Evolutionary conservation across 2,113 vertebrate genomes (phyloP).

Genomic region (Brachypteracias leptosomus): DNA sequence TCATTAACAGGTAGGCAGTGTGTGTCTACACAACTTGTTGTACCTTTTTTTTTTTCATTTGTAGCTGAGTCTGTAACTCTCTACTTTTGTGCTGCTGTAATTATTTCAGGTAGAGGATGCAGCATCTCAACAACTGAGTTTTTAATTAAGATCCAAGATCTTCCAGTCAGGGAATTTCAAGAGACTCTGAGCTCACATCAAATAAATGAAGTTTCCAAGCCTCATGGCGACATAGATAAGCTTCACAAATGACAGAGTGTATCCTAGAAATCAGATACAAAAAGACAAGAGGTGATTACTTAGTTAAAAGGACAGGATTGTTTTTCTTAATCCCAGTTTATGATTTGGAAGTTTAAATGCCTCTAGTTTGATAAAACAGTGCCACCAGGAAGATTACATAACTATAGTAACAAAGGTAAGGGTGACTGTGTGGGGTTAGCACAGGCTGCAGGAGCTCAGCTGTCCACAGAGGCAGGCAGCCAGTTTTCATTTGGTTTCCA

Average conservation of each 20-base stretch:
- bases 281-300: neutral
- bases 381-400: neutral
- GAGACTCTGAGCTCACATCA: neutral
- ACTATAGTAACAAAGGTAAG: fast-evolving
- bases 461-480: neutral
- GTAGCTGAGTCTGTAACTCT: neutral
- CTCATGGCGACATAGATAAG: neutral
- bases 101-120: neutral
- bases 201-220: neutral
- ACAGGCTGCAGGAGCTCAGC: neutral
- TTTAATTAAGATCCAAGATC: neutral
- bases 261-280: neutral
- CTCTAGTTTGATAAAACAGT: neutral
- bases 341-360: neutral
- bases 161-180: neutral
- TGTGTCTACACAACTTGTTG: neutral
- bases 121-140: neutral
- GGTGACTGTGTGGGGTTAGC: neutral
- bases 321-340: constrained; percentile 10
- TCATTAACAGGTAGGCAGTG: neutral
- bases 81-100: neutral
- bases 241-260: neutral
- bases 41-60: neutral
- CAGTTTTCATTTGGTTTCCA: neutral
- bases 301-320: neutral